These are phyloP conservation scores for Halisarca cf. caerulea DNA, from an alignment of 37 sponge, comb jelly and placozoan species.

Conservation along the genomic window DNA sequence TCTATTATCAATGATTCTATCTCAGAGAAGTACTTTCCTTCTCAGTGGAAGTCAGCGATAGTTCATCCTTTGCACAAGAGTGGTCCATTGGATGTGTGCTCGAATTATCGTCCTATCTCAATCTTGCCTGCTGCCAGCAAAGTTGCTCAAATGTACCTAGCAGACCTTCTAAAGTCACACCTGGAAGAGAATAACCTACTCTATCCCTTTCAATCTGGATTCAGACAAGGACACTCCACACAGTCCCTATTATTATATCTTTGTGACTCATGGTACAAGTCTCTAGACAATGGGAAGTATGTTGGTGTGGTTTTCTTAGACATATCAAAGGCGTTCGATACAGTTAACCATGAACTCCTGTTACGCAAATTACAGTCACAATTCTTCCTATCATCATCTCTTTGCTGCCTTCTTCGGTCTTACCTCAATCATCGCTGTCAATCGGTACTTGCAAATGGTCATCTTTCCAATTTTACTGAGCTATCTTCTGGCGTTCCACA, in stretches of 20 bases:
- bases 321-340: constrained; percentile 12
- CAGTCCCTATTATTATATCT: constrained; percentile 1
- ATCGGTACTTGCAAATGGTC: neutral
- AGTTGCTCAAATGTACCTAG: constrained; percentile 12
- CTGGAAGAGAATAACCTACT: constrained; percentile 9
- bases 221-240: constrained; percentile 24
- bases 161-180: constrained; percentile 1
- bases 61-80: constrained; percentile 21
- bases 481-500: constrained; percentile 10
- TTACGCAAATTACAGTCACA: neutral
- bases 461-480: neutral
- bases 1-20: constrained; percentile 18
- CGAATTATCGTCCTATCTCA: constrained; percentile 14
- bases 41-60: constrained; percentile 8
- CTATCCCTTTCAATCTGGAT: constrained; percentile 1
- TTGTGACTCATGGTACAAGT: constrained; percentile 15
- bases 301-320: constrained; percentile 21
- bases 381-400: neutral
- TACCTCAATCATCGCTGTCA: constrained; percentile 12
- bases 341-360: neutral
- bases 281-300: neutral
- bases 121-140: constrained; percentile 22
- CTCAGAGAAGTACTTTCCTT: constrained; percentile 12
- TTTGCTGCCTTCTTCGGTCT: neutral
- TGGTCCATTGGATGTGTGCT: neutral